Evolutionary conservation across 2,797 vertebrate genomes (phyloP).

Genomic region (Emydoidea blandingii): DNA sequence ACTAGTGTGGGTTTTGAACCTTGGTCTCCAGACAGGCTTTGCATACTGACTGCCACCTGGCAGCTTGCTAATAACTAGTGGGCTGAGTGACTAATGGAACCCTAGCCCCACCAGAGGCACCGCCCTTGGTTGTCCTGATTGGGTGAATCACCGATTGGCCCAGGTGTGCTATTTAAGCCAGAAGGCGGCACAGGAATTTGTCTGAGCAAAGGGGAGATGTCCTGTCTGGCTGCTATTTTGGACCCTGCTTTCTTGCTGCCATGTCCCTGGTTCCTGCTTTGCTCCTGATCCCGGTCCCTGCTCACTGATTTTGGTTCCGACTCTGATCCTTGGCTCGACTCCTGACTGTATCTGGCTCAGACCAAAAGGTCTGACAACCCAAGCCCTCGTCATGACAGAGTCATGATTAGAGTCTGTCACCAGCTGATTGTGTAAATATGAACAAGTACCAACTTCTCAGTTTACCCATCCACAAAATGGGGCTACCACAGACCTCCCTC

Average conservation of each 20-base stretch:
- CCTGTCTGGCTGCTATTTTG: not conserved
- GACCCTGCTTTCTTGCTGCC: not conserved
- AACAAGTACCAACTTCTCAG: not conserved
- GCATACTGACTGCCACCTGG: too few relatives aligned
- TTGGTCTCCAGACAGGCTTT: too few relatives aligned
- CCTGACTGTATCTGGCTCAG: not conserved
- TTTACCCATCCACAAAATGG: not conserved
- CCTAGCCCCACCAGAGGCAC: too few relatives aligned
- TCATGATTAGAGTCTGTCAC: not conserved
- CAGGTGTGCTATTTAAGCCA: too few relatives aligned
- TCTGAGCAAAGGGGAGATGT: not conserved
- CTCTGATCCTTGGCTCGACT: not conserved
- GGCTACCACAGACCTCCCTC: slow-evolving; percentile 7
- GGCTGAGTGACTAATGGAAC: too few relatives aligned
- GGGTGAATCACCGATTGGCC: too few relatives aligned
- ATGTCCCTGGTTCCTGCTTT: not conserved
- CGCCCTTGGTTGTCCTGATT: too few relatives aligned
- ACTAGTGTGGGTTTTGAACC: too few relatives aligned
- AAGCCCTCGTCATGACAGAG: not conserved
- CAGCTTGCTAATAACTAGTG: too few relatives aligned
- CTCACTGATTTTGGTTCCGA: too few relatives aligned
- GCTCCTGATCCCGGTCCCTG: not conserved
- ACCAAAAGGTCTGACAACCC: not conserved
- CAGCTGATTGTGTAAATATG: not conserved
- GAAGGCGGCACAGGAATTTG: too few relatives aligned